These are phyloP conservation scores for Koerneria pararmatus DNA, from an alignment of 2,888 invertebrate species.

Conservation along the genomic window DNA sequence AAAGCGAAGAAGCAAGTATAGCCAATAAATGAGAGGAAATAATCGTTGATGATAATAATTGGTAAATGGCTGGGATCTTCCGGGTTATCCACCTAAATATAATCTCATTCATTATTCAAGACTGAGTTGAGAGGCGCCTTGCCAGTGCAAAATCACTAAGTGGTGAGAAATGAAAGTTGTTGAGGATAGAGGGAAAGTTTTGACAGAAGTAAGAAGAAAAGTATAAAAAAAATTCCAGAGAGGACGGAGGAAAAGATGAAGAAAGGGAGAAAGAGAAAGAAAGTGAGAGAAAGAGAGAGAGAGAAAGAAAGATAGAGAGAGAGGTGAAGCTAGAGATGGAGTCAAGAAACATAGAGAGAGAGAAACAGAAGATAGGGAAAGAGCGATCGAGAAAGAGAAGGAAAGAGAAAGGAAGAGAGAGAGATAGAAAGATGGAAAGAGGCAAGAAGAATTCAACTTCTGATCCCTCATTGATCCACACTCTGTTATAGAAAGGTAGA, in stretches of 20 bases:
- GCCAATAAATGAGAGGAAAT: too few species aligned
- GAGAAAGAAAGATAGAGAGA: background rate
- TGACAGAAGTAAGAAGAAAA: background rate
- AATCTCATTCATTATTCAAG: too few species aligned
- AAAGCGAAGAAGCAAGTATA: too few species aligned
- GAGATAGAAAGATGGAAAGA: background rate
- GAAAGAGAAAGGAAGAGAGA: constrained; percentile 10
- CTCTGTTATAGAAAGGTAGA: too few species aligned
- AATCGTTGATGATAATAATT: too few species aligned
- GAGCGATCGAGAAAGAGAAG: constrained; percentile 1
- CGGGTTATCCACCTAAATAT: too few species aligned
- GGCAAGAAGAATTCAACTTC: too few species aligned
- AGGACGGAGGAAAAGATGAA: too few species aligned
- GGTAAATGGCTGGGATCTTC: too few species aligned
- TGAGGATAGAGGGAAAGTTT: background rate
- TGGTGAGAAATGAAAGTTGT: background rate
- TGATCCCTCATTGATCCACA: too few species aligned
- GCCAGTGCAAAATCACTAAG: constrained; percentile 25
- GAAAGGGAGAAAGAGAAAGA: background rate
- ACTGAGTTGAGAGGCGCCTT: too few species aligned
- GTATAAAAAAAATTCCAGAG: background rate
- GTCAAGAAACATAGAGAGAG: background rate
- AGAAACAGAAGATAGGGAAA: background rate
- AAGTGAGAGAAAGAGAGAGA: too few species aligned
- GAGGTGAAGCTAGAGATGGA: background rate